phyloP scores from a whole-genome alignment of 1,140 invertebrate genomes.

The Lasaia peninsularis region DNA sequence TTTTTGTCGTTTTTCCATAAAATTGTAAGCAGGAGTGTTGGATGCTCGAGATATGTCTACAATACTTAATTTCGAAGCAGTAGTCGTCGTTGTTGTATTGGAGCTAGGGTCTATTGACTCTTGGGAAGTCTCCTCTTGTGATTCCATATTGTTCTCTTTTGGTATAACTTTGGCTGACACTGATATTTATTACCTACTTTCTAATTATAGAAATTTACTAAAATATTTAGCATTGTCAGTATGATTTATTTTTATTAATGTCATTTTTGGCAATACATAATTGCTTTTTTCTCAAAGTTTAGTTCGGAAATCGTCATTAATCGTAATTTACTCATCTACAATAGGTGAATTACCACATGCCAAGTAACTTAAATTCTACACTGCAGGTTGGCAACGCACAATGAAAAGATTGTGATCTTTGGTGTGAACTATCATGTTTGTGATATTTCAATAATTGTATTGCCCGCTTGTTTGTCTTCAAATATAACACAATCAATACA shows the following conservation, averaged over 20 bases:
- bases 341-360: too few species aligned
- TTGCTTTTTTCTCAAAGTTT: too few species aligned
- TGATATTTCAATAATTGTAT: too few species aligned
- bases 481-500: too few species aligned
- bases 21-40: conserved; percentile 34
- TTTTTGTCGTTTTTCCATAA: conserved; percentile 50
- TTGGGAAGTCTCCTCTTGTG: neutral
- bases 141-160: conserved; percentile 10
- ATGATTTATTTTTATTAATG: neutral
- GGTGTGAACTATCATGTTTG: too few species aligned
- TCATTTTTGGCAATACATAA: neutral
- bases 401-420: too few species aligned
- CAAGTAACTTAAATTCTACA: too few species aligned
- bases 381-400: too few species aligned
- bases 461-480: too few species aligned
- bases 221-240: neutral
- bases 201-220: neutral
- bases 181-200: neutral
- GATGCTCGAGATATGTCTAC: conserved; percentile 28
- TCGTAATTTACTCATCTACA: too few species aligned
- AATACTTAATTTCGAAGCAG: conserved; percentile 29
- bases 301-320: too few species aligned
- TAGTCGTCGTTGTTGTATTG: neutral
- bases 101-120: conserved; percentile 8
- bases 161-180: neutral